Conservation (phyloP, 2,888 invertebrate genomes). For the Unio delphinus region DNA sequence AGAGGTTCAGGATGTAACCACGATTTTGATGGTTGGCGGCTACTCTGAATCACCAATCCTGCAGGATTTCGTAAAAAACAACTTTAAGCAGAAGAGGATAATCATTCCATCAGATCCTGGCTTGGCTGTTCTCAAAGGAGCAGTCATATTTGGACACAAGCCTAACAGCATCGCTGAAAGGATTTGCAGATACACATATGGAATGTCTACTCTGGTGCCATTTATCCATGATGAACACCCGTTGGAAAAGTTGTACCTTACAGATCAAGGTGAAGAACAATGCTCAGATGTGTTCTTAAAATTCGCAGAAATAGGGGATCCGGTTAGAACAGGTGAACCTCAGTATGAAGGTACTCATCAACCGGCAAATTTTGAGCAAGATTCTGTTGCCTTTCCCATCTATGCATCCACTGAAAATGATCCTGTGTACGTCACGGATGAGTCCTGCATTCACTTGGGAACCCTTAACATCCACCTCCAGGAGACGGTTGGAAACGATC, state of each 20-base stretch:
- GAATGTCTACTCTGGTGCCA: slow-evolving; percentile 14
- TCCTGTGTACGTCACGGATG: slow-evolving; percentile 25
- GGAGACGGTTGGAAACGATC: slow-evolving; percentile 13
- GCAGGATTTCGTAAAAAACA: slow-evolving; percentile 23
- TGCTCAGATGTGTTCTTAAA: slow-evolving; percentile 29
- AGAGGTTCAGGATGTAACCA: slow-evolving; percentile 25
- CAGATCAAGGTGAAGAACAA: slow-evolving; percentile 8
- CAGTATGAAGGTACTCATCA: slow-evolving; percentile 17
- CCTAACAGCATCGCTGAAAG: slow-evolving; percentile 26
- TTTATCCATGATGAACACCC: slow-evolving; percentile 25
- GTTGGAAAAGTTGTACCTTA: slow-evolving; percentile 15
- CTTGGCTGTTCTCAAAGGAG: slow-evolving; percentile 36
- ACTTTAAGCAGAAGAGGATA: slow-evolving; percentile 22
- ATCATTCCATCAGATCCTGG: slow-evolving; percentile 38
- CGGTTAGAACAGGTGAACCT: slow-evolving; percentile 22
- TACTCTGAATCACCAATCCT: slow-evolving; percentile 35
- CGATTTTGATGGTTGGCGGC: slow-evolving; percentile 41
- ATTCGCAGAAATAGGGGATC: slow-evolving; percentile 26
- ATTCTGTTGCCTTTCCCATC: slow-evolving; percentile 14
- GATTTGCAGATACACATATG: slow-evolving; percentile 29
- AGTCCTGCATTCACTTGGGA: slow-evolving; percentile 24
- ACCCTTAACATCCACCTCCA: slow-evolving; percentile 13
- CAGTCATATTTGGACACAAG: slow-evolving; percentile 38
- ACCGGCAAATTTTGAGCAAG: slow-evolving; percentile 15
- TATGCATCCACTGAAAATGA: slow-evolving; percentile 23